Base-by-base conservation (phyloP, 2,888 invertebrate species). In the Caradrina kadenii region DNA sequence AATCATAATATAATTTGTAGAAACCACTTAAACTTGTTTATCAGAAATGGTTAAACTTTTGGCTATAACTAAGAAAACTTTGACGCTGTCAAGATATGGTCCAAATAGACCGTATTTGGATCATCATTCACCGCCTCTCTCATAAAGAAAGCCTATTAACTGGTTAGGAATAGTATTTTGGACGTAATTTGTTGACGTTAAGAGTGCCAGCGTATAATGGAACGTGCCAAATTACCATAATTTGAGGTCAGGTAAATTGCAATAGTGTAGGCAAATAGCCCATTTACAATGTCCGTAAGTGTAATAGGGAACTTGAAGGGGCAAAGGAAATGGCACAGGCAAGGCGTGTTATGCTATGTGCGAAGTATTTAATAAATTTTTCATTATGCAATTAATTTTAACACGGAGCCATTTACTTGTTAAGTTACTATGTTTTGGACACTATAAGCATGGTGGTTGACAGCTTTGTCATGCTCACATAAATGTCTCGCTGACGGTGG, bases 221-320 rank as follows among this genome's bases (percentile, higher is more conserved):
- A 54, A 56, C 62, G 56, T 58, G 31, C 59, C 11, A 78, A 78
- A 74, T 74, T 78, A 78, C 59, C 74, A 78, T 78, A 78, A 78
- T 74, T 54, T 73, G 73, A 64, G 74, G 64, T 72, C 74, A 74
- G 64, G 59, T 78, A 72, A 78, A 74, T 78, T 74, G 74, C 54
- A 73, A 74, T 56, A 48, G 49, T 49, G 11, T 48, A 48, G 54
- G 52, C 42, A 50, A 52, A 73, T 55, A 55, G 54, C 39, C 74
- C 45, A 78, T 72, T 78, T 55, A n/a, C 49, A 39, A 39, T 49
- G 64, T 48, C 45, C 73, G 39, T 31, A 54, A 59, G 63, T 72
- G 63, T 76, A 56, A 60, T 22, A 26, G 15, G 26, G n/a, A 60
- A 60, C 42, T 61, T 52, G 15, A 52, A 42, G 17, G 39, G 48